A percentile compares a stretch with the other conserved stretches of the same genome.
phyloP scores from a whole-genome alignment of 2,888 invertebrate species.

The Eilema griseolum region DNA sequence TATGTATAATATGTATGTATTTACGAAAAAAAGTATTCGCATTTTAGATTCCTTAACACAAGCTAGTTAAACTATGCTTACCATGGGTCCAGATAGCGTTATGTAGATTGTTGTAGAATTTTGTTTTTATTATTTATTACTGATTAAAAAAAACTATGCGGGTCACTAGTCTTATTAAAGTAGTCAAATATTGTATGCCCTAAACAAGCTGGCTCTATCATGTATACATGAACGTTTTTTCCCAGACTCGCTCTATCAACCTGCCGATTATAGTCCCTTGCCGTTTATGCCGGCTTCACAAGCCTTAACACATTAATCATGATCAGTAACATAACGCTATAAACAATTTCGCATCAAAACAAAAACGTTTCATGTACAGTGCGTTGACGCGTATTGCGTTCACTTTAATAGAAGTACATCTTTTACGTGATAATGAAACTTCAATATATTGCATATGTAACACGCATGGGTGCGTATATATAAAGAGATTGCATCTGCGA shows the following conservation, averaged over 20 bases:
- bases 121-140: no score
- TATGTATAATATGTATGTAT: no score
- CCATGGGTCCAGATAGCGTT: no score
- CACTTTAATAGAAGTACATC: constrained; percentile 26
- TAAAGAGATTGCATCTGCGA: constrained; percentile 75
- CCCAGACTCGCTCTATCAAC: neutral
- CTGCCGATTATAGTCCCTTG: neutral
- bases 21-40: no score
- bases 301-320: constrained; percentile 1
- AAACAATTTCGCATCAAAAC: neutral
- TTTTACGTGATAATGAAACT: constrained; percentile 49
- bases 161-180: neutral
- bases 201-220: neutral
- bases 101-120: no score
- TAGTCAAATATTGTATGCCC: neutral
- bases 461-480: constrained; percentile 69
- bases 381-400: constrained; percentile 24
- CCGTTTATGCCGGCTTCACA: neutral
- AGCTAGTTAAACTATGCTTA: no score
- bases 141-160: neutral
- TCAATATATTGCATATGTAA: constrained; percentile 47
- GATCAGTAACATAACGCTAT: neutral
- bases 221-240: no score
- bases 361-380: constrained; percentile 2
- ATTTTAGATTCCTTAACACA: no score